These are phyloP conservation scores for Hippasteria phrygiana DNA, from an alignment of 53 echinoderm and acorn worm species.

Conservation along the genomic window DNA sequence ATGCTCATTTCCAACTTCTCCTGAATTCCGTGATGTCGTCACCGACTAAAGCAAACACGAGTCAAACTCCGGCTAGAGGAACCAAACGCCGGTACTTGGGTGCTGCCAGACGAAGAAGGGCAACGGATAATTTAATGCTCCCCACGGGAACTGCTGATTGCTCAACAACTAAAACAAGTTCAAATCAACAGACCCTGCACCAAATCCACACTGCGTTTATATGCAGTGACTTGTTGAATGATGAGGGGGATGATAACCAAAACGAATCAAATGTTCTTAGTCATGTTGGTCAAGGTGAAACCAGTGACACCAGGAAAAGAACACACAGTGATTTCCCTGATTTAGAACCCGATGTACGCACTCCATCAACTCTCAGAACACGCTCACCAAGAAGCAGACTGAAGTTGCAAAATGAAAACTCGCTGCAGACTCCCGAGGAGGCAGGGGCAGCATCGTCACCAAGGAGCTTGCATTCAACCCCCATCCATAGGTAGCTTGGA, in stretches of 20 bases:
- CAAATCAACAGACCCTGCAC: not conserved
- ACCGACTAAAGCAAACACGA: not conserved
- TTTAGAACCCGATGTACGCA: not conserved
- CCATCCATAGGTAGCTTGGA: slow-evolving; percentile 15
- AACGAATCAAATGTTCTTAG: not conserved
- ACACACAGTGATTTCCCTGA: too few relatives aligned
- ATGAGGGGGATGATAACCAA: not conserved
- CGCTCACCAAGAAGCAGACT: not conserved
- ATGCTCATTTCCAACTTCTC: not conserved
- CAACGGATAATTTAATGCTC: not conserved
- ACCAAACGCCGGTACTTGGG: slow-evolving; percentile 48
- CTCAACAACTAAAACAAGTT: not conserved
- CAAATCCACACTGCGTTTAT: too few relatives aligned
- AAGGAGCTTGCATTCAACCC: not conserved
- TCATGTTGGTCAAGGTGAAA: not conserved
- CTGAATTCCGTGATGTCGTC: slow-evolving; percentile 29
- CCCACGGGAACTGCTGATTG: not conserved
- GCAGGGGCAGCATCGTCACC: not conserved
- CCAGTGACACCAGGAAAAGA: not conserved
- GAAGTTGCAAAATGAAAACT: not conserved
- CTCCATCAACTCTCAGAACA: not conserved
- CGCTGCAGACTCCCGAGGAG: not conserved
- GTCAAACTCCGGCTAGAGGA: slow-evolving; percentile 14
- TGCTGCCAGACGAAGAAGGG: slow-evolving; percentile 22
- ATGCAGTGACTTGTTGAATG: not conserved